Percentiles rank a stretch among this genome's conserved stretches.
Evolutionary conservation across 2,113 vertebrate genomes (phyloP).

Genomic region (Brachyhypopomus occidentalis): DNA sequence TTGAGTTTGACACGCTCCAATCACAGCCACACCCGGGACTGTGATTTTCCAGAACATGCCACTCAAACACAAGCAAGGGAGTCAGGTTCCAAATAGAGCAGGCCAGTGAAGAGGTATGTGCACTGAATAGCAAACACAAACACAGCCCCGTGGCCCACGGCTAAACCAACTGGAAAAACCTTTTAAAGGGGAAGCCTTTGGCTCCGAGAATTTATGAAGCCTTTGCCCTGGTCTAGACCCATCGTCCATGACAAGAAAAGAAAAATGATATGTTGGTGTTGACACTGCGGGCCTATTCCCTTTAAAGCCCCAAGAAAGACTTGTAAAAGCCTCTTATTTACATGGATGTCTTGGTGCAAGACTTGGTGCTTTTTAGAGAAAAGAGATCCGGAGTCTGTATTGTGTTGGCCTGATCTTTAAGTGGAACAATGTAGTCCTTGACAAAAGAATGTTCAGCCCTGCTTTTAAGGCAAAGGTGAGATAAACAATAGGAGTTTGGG

Average conservation of each 20-base stretch:
- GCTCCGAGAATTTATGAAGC: constrained; percentile 31
- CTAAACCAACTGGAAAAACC: background rate
- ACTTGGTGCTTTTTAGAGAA: constrained; percentile 47
- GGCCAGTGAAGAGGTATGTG: background rate
- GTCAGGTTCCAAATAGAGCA: constrained; percentile 30
- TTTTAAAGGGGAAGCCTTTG: constrained; percentile 14
- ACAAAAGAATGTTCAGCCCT: constrained; percentile 46
- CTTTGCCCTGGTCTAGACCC: constrained; percentile 12
- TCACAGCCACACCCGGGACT: constrained; percentile 22
- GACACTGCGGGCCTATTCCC: constrained; percentile 46
- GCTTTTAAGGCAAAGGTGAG: constrained; percentile 52
- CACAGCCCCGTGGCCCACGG: background rate
- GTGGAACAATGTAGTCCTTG: constrained; percentile 48
- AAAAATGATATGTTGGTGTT: constrained; percentile 56
- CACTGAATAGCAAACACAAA: constrained; percentile 11
- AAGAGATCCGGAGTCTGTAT: constrained; percentile 35
- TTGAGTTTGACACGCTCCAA: constrained; percentile 37
- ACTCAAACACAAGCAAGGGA: constrained; percentile 31
- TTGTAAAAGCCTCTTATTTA: constrained; percentile 60
- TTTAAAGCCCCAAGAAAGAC: constrained; percentile 26
- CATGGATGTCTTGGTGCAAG: constrained; percentile 41
- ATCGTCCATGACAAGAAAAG: constrained; percentile 36
- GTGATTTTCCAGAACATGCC: constrained; percentile 21
- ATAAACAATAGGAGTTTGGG: constrained; percentile 36
- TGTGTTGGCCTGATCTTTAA: constrained; percentile 45